Base-by-base conservation (phyloP, 2,888 invertebrate species). In the Hypselothyrea guttata region DNA sequence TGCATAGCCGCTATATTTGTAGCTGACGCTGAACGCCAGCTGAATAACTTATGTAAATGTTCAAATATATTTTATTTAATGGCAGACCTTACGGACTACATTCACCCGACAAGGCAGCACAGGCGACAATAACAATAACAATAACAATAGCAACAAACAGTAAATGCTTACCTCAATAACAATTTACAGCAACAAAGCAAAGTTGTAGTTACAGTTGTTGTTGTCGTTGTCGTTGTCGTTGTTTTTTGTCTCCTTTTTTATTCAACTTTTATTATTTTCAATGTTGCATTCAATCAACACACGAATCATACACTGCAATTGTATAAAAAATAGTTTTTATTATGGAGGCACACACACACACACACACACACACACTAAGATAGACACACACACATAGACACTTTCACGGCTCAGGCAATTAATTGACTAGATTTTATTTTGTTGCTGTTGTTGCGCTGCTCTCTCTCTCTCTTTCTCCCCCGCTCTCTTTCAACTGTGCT, bases 351-450 rank as follows among this genome's bases (percentile, higher is more conserved):
- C 38, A 60, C 37, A 40, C 63, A 53, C 52, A 59, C 71, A 75
- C 75, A 15, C 16, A 35, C 15, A 13, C 34, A 40, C 74, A 49
- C 38, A 60, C 71, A 71, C 71, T n/a, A n/a, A n/a, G n/a, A n/a
- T n/a, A n/a, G n/a, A 59, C 71, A 75, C 75, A 15, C 38, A 38
- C 38, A 60, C 37, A 40, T 58, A 51, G 35, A 60, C 71, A 71
- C 71, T 75, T 57, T 60, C 67, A 66, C 72, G 53, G 53, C 72
- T 65, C 58, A 48, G 51, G 49, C 62, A 67, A 82, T 84, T 78
- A 82, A 78, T 84, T 82, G 83, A 75, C 71, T 82, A 81, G 74
- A 72, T 73, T 70, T 84, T 49, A 54, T 37, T 12, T 34, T 42
- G 30, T 33, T 9, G 34, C 7, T 52, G 22, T 35, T 33, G 12